A percentile compares a stretch with the other conserved stretches of the same genome.
Conservation (phyloP, 2,888 invertebrate species). For the Dryocosmus kuriphilus region DNA sequence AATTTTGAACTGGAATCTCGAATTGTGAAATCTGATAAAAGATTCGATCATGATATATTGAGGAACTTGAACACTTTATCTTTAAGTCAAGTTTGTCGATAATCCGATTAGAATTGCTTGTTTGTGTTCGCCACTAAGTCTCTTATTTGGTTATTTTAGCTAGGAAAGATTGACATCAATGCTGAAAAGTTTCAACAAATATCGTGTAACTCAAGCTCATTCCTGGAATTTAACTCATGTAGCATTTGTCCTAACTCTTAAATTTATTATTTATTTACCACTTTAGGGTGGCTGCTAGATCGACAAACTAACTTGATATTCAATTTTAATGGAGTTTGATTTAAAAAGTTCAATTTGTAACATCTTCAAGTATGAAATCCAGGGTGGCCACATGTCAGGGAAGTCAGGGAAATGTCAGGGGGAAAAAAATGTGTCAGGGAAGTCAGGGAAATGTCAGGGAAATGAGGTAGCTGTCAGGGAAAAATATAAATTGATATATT, state of each 20-base stretch:
- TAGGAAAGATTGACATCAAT: conserved; percentile 5
- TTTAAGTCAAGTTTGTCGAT: conserved; percentile 23
- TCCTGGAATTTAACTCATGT: background rate
- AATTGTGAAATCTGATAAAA: conserved; percentile 6
- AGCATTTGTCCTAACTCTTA: background rate
- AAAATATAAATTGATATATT: too few relatives aligned
- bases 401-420: too few relatives aligned
- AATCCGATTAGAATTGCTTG: conserved; percentile 19
- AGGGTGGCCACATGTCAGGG: too few relatives aligned
- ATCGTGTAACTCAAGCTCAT: background rate
- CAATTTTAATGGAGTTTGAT: too few relatives aligned
- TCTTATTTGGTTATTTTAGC: conserved; percentile 11
- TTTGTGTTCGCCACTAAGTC: background rate
- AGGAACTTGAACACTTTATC: background rate
- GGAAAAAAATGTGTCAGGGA: too few relatives aligned
- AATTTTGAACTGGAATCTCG: background rate
- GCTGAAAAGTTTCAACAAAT: background rate
- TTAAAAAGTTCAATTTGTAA: too few relatives aligned
- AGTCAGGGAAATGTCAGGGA: too few relatives aligned
- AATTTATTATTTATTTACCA: background rate
- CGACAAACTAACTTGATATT: too few relatives aligned
- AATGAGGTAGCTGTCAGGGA: too few relatives aligned
- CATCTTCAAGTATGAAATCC: too few relatives aligned
- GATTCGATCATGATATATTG: background rate
- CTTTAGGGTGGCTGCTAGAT: too few relatives aligned